These are phyloP conservation scores for Pachyuromys duprasi DNA, from an alignment of 2,797 vertebrate genomes.

Conservation along the genomic window DNA sequence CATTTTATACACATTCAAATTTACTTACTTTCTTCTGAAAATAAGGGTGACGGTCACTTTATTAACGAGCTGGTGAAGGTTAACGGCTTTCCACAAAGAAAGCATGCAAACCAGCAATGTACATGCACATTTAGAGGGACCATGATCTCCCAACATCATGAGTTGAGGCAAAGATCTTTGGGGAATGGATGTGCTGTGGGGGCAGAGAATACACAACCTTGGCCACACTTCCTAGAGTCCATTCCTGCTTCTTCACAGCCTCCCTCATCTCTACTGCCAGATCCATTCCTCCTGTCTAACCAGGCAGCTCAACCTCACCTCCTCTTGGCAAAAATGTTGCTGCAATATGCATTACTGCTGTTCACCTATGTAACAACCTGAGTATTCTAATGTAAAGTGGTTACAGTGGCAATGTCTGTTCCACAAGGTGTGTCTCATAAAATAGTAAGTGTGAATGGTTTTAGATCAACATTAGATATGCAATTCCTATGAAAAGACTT, in stretches of 20 bases:
- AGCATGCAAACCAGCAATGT: rapidly evolving
- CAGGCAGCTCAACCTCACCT: not conserved
- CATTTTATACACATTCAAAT: not conserved
- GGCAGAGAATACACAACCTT: not conserved
- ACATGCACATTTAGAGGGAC: rapidly evolving
- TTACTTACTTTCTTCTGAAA: not conserved
- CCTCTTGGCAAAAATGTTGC: not conserved
- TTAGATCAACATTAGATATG: not conserved
- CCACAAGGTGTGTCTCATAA: not conserved
- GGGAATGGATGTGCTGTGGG: rapidly evolving
- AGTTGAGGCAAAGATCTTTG: rapidly evolving
- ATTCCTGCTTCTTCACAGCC: not conserved
- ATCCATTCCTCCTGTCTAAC: not conserved
- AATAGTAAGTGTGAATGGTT: not conserved
- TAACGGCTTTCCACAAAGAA: not conserved
- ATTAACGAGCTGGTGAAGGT: not conserved
- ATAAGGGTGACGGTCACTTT: not conserved
- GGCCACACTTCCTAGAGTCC: not conserved
- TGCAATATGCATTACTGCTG: not conserved
- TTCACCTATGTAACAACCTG: not conserved
- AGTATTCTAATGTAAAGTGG: too few species aligned
- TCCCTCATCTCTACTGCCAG: not conserved
- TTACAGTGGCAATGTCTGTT: not conserved
- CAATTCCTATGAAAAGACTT: not conserved
- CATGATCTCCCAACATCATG: rapidly evolving